These are phyloP conservation scores for Drosophila phalerata DNA, from an alignment of 2,888 invertebrate species.

Conservation along the genomic window DNA sequence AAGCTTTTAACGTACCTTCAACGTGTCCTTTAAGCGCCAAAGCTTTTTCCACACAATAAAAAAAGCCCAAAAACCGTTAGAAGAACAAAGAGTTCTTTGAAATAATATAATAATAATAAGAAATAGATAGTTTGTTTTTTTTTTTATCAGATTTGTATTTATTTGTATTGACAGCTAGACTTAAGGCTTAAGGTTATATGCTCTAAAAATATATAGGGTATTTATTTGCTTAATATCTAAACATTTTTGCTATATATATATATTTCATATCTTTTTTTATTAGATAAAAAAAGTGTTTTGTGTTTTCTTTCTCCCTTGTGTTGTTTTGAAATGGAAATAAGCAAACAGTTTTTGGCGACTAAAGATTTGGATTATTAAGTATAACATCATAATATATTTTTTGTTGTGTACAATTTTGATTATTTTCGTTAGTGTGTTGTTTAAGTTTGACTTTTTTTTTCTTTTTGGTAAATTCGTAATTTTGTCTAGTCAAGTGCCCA, in stretches of 20 bases:
- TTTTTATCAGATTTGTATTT: constrained; percentile 32
- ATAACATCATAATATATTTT: constrained; percentile 20
- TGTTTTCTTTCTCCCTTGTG: constrained; percentile 15
- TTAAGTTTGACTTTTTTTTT: background rate
- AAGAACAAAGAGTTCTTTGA: background rate
- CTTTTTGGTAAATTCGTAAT: constrained; percentile 56
- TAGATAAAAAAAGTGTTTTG: constrained; percentile 51
- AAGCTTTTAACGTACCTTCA: constrained; percentile 29
- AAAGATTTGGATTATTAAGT: constrained; percentile 24
- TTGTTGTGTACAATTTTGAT: constrained; percentile 51
- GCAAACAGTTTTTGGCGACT: constrained; percentile 35
- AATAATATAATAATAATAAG: background rate
- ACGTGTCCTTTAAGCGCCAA: constrained; percentile 9
- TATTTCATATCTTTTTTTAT: constrained; percentile 10
- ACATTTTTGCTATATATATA: constrained; percentile 49
- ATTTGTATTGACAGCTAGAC: constrained; percentile 68
- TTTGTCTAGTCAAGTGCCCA: constrained; percentile 62
- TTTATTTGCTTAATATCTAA: constrained; percentile 59
- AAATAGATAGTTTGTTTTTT: background rate
- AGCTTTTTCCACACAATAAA: constrained; percentile 14
- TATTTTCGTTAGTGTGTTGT: constrained; percentile 30
- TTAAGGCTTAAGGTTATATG: constrained; percentile 65
- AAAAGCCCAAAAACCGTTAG: constrained; percentile 31
- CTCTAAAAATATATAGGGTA: constrained; percentile 72
- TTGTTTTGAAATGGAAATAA: constrained; percentile 33